These are phyloP conservation scores for Melanerpes formicivorus DNA, from an alignment of 2,113 vertebrate genomes.

Conservation along the genomic window DNA sequence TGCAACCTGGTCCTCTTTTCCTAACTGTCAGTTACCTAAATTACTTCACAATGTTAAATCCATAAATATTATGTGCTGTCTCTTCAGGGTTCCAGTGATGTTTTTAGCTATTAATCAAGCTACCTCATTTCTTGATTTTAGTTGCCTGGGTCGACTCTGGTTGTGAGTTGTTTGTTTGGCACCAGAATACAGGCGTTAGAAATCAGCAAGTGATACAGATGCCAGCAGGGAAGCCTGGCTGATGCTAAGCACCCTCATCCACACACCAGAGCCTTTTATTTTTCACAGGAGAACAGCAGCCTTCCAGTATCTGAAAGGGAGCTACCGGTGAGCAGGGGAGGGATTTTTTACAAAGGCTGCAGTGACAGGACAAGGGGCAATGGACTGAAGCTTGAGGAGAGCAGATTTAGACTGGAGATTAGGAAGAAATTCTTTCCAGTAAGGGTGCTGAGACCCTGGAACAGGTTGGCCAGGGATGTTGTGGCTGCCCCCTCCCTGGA, in stretches of 20 bases:
- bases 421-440: too few species aligned
- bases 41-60: conserved; percentile 52
- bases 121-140: conserved; percentile 44
- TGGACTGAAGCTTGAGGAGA: too few species aligned
- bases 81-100: conserved; percentile 18
- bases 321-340: too few species aligned
- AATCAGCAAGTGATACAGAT: conserved; percentile 10
- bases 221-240: not conserved
- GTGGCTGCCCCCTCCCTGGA: too few species aligned
- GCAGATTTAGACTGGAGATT: too few species aligned
- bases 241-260: not conserved
- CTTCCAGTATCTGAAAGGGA: too few species aligned
- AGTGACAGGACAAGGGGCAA: too few species aligned
- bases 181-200: not conserved
- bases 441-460: too few species aligned
- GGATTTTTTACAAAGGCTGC: too few species aligned
- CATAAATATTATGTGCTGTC: conserved; percentile 31
- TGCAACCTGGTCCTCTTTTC: conserved; percentile 32
- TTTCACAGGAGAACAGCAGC: not conserved
- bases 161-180: conserved; percentile 60
- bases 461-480: too few species aligned
- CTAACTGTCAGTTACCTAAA: conserved; percentile 40
- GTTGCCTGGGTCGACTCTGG: conserved; percentile 16
- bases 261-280: not conserved
- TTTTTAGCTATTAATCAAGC: conserved; percentile 51